Conservation (phyloP, 1,140 invertebrate species). For the Cyclargus thomasi region DNA sequence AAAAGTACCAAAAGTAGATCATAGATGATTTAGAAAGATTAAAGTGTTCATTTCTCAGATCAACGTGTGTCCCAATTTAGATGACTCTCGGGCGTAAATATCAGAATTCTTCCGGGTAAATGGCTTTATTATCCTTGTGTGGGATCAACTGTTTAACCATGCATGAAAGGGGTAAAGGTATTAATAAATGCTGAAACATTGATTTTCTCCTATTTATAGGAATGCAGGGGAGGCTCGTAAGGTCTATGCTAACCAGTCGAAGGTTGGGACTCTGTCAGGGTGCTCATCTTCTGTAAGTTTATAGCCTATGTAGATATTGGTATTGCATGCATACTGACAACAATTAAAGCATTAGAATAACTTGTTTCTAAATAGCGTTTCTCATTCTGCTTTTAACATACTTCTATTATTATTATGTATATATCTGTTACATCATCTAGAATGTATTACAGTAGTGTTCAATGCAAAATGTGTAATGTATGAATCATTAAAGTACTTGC, state of each 20-base stretch:
- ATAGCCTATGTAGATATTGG: background rate
- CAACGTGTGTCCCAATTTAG: slow-evolving; percentile 34
- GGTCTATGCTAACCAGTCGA: slow-evolving; percentile 70
- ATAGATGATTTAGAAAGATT: slow-evolving; percentile 11
- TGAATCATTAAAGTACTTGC: too few species aligned
- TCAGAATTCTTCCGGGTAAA: slow-evolving; percentile 70
- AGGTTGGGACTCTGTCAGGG: slow-evolving; percentile 71
- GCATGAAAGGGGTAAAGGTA: slow-evolving; percentile 54
- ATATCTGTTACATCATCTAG: too few species aligned
- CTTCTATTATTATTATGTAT: too few species aligned
- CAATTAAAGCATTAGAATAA: too few species aligned
- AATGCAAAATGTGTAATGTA: too few species aligned
- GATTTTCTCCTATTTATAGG: slow-evolving; percentile 73
- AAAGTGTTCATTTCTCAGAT: background rate
- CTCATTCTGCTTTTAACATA: too few species aligned
- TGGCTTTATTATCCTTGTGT: slow-evolving; percentile 45
- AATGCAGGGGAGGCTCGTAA: slow-evolving; percentile 70
- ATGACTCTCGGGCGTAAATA: slow-evolving; percentile 72
- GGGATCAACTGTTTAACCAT: slow-evolving; percentile 47
- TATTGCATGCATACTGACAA: background rate
- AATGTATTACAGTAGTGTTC: too few species aligned
- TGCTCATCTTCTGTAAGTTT: slow-evolving; percentile 73
- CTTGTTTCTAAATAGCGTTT: too few species aligned
- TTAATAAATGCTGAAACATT: slow-evolving; percentile 53
- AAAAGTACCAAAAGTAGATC: background rate